phyloP scores from a whole-genome alignment of 2,888 invertebrate species.

The Dynastes tityus region DNA sequence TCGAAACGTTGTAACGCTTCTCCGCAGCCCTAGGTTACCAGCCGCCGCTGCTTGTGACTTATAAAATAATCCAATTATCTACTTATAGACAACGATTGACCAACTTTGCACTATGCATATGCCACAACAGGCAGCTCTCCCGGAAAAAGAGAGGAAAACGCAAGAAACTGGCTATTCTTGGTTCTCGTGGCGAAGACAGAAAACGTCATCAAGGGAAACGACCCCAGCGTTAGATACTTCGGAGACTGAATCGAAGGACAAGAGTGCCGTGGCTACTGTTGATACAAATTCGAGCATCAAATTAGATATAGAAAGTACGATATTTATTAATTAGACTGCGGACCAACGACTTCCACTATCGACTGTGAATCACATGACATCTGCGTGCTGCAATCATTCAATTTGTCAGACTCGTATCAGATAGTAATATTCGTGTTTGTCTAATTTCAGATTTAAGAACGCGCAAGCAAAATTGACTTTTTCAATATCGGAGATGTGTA shows the following conservation, averaged over 20 bases:
- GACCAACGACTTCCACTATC: no score
- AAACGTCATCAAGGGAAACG: constrained; percentile 64
- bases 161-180: constrained; percentile 74
- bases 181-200: constrained; percentile 80
- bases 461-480: no score
- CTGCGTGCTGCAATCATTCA: no score
- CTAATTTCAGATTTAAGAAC: no score
- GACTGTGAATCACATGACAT: no score
- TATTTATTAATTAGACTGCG: not conserved
- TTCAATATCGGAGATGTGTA: no score
- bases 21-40: no score
- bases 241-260: constrained; percentile 52
- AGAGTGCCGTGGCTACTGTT: constrained; percentile 37
- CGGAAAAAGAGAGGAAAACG: constrained; percentile 58
- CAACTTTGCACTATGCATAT: constrained; percentile 68
- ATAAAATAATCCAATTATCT: constrained; percentile 34
- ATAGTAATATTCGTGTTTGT: no score
- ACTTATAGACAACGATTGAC: constrained; percentile 66
- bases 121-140: constrained; percentile 59
- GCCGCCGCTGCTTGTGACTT: not conserved
- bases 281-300: constrained; percentile 53
- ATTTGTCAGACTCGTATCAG: no score
- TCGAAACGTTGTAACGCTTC: no score
- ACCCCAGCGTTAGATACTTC: constrained; percentile 61
- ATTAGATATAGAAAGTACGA: constrained; percentile 55